Conservation (phyloP, 2,797 vertebrate genomes). For the Acestrorhynchus altus region DNA sequence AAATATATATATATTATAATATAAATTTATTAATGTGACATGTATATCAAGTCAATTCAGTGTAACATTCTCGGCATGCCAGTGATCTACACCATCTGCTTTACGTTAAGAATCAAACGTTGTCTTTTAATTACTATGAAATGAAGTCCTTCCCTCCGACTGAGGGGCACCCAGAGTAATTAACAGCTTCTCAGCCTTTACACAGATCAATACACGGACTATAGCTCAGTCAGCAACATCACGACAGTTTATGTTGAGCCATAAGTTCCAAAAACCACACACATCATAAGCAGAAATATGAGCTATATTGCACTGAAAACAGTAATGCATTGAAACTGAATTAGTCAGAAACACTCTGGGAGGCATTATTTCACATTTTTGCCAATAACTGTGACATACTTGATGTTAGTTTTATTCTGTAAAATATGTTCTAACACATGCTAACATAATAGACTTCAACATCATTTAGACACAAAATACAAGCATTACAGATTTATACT, state of each 20-base stretch:
- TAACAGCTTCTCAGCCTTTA: neutral
- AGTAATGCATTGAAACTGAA: too few relatives aligned
- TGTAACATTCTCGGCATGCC: too few relatives aligned
- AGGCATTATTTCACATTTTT: neutral
- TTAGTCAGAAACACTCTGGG: neutral
- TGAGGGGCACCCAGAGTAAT: constrained; percentile 20
- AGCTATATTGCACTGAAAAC: neutral
- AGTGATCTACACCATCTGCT: neutral
- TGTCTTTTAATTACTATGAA: constrained; percentile 6
- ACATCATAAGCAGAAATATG: neutral
- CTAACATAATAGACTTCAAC: neutral
- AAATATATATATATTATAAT: too few relatives aligned
- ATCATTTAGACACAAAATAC: too few relatives aligned
- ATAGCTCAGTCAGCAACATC: neutral
- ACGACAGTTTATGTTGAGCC: neutral
- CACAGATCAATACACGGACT: neutral
- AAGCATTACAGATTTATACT: too few relatives aligned
- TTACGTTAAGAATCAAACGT: constrained; percentile 22
- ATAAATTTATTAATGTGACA: too few relatives aligned
- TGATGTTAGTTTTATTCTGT: too few relatives aligned
- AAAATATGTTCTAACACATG: too few relatives aligned
- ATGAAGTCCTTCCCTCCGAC: neutral
- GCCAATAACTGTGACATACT: too few relatives aligned
- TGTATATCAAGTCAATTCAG: too few relatives aligned
- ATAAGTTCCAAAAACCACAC: neutral